These are phyloP conservation scores for Ips typographus DNA, from an alignment of 1,140 invertebrate genomes.

Conservation along the genomic window DNA sequence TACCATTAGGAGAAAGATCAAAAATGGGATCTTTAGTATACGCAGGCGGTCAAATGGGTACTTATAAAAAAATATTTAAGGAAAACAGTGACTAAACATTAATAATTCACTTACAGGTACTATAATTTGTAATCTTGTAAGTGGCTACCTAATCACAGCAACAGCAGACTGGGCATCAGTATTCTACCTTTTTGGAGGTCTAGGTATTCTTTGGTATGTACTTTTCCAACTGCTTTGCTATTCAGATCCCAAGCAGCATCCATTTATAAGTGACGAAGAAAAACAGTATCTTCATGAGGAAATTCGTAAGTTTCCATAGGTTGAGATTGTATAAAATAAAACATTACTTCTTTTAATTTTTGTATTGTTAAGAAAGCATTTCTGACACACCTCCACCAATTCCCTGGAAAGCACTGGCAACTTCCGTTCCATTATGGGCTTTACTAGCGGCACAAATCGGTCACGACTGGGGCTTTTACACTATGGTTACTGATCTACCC, in stretches of 20 bases:
- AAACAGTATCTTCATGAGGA: slow-evolving; percentile 70
- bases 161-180: slow-evolving; percentile 72
- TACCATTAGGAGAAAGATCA: slow-evolving; percentile 70
- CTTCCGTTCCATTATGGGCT: slow-evolving; percentile 74
- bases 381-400: slow-evolving; percentile 27
- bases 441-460: slow-evolving; percentile 73
- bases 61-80: too few species aligned
- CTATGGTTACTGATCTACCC: slow-evolving; percentile 88
- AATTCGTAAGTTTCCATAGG: slow-evolving; percentile 44
- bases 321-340: not conserved
- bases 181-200: slow-evolving; percentile 80
- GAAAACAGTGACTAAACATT: not conserved
- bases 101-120: slow-evolving; percentile 53
- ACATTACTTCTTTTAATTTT: not conserved
- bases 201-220: slow-evolving; percentile 72
- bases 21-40: slow-evolving; percentile 75
- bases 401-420: slow-evolving; percentile 73
- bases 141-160: slow-evolving; percentile 68
- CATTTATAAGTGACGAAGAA: slow-evolving; percentile 80
- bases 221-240: slow-evolving; percentile 70
- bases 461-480: slow-evolving; percentile 94
- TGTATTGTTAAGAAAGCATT: slow-evolving; percentile 4
- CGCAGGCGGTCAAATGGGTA: slow-evolving; percentile 63
- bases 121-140: slow-evolving; percentile 71
- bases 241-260: slow-evolving; percentile 78